phyloP scores from a whole-genome alignment of 2,113 vertebrate species.

The Neolamprologus sp. region DNA sequence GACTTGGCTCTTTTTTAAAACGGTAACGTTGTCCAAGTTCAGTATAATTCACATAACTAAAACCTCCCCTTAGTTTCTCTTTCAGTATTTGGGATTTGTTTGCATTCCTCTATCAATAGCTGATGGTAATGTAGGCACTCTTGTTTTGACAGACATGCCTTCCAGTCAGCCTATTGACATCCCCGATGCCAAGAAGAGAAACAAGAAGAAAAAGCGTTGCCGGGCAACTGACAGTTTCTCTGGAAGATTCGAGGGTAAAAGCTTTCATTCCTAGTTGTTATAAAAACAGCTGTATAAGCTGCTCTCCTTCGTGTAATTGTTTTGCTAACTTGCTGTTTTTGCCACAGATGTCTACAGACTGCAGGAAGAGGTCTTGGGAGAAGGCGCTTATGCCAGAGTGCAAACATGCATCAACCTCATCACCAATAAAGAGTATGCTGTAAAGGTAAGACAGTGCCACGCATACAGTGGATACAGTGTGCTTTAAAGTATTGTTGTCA shows the following conservation, averaged over 20 bases:
- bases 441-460: conserved; percentile 79
- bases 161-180: conserved; percentile 95
- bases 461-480: neutral
- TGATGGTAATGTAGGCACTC: neutral
- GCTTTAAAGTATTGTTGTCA: neutral
- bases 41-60: neutral
- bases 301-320: neutral
- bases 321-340: neutral
- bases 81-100: neutral
- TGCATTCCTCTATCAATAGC: neutral
- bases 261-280: neutral
- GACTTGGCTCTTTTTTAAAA: neutral
- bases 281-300: neutral
- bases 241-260: conserved; percentile 87
- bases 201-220: conserved; percentile 98
- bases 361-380: conserved; percentile 90
- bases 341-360: conserved; percentile 92
- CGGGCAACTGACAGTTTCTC: conserved; percentile 96
- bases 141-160: conserved; percentile 78
- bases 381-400: conserved; percentile 92
- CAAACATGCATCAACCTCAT: conserved; percentile 94
- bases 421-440: conserved; percentile 95
- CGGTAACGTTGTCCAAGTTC: accelerated
- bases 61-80: neutral
- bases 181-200: conserved; percentile 91